Conservation (phyloP, 2,888 invertebrate species). For the Rhagium mordax region DNA sequence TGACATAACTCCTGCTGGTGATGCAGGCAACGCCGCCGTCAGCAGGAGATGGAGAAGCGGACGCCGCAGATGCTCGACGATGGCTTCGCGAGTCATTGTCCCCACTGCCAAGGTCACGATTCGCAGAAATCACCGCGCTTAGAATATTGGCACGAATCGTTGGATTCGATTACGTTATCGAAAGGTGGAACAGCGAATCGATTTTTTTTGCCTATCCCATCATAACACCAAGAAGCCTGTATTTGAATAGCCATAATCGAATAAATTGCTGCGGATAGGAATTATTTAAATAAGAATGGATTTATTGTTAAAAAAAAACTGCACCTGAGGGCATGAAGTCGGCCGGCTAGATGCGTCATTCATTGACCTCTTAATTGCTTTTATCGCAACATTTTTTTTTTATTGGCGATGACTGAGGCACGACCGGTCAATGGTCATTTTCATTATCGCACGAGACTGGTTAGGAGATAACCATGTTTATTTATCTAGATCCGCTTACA, state of each 20-base stretch:
- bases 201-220: no score
- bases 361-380: background rate
- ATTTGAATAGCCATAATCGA: background rate
- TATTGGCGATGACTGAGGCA: background rate
- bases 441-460: background rate
- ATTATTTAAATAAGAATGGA: background rate
- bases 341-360: background rate
- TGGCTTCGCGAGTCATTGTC: constrained; percentile 45
- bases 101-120: constrained; percentile 50
- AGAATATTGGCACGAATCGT: background rate
- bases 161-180: background rate
- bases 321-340: background rate
- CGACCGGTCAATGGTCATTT: background rate
- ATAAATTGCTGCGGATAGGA: background rate
- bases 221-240: background rate
- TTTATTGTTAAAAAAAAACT: background rate
- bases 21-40: constrained; percentile 7
- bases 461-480: background rate
- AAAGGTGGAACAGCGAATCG: background rate
- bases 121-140: constrained; percentile 39
- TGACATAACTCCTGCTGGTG: background rate
- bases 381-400: background rate
- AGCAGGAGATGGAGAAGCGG: background rate
- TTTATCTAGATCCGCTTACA: no score
- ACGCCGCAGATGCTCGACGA: constrained; percentile 5